Evolutionary conservation across 2,888 invertebrate species (phyloP).

Genomic region (Apamea epomidion): DNA sequence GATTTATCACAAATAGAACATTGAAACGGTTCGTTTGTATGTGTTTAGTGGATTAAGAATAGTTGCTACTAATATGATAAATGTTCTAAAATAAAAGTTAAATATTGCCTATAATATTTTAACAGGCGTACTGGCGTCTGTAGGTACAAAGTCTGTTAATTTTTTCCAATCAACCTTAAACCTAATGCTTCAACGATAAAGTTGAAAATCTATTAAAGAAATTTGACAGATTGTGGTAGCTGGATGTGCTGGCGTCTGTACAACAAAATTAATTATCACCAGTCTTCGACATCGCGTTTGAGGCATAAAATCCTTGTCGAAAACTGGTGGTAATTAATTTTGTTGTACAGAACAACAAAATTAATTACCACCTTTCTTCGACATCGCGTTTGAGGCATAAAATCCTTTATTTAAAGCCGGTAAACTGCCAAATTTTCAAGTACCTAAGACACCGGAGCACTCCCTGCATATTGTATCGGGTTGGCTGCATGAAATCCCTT

Average conservation of each 20-base stretch:
- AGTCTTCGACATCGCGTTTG: slow-evolving; percentile 27
- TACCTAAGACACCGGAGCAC: slow-evolving; percentile 41
- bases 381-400: slow-evolving; percentile 29
- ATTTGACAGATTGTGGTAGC: too few species aligned
- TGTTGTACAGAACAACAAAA: too few species aligned
- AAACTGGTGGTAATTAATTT: too few species aligned
- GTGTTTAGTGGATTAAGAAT: background rate
- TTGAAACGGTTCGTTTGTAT: background rate
- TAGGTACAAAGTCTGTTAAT: too few species aligned
- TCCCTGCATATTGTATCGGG: slow-evolving; percentile 64
- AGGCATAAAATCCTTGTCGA: slow-evolving; percentile 36
- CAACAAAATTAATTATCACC: slow-evolving; percentile 39
- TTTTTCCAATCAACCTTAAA: too few species aligned
- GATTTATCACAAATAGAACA: background rate
- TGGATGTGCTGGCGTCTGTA: background rate
- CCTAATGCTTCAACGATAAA: too few species aligned
- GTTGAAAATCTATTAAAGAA: too few species aligned
- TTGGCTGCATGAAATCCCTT: slow-evolving; percentile 69
- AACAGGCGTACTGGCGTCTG: too few species aligned
- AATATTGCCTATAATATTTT: background rate
- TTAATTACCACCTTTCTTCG: slow-evolving; percentile 38
- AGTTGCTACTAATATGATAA: background rate
- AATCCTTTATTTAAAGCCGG: slow-evolving; percentile 47
- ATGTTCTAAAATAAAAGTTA: background rate
- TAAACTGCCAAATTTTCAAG: slow-evolving; percentile 36